Conservation (phyloP, 2,888 invertebrate genomes). For the Notodonta dromedarius region DNA sequence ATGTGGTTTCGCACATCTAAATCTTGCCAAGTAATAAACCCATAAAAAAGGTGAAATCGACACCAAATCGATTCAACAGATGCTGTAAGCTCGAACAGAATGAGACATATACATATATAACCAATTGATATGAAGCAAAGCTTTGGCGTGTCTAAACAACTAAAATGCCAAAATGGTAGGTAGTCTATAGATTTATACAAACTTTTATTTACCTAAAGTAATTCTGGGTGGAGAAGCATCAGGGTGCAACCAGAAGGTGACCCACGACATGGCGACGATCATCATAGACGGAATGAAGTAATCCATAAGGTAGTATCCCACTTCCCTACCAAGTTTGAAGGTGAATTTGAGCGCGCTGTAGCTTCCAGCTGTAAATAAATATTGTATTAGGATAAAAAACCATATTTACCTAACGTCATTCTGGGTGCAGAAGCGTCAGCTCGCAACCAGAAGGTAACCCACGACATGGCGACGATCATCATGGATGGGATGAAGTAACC, state of each 20-base stretch:
- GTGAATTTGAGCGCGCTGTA: conserved; percentile 92
- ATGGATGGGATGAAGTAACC: conserved; percentile 95
- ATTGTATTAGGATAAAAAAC: conserved; percentile 6
- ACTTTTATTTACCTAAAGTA: conserved; percentile 85
- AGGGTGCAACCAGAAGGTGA: conserved; percentile 94
- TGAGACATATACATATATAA: too few species aligned
- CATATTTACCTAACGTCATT: conserved; percentile 88
- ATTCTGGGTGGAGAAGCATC: conserved; percentile 93
- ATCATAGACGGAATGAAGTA: conserved; percentile 95
- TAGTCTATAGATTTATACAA: not conserved
- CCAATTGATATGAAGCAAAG: too few species aligned
- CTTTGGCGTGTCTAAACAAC: too few species aligned
- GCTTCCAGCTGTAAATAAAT: conserved; percentile 87
- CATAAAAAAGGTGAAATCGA: not conserved
- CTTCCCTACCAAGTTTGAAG: conserved; percentile 91
- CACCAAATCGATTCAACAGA: too few species aligned
- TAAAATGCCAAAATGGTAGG: too few species aligned
- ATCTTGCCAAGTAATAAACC: not conserved
- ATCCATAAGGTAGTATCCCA: conserved; percentile 94
- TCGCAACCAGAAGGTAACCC: conserved; percentile 96
- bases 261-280: conserved; percentile 94
- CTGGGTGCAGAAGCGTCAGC: conserved; percentile 93
- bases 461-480: conserved; percentile 93
- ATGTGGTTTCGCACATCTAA: too few species aligned
- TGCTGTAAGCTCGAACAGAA: not conserved